These are phyloP conservation scores for Silurus glanis DNA, from an alignment of 2,113 vertebrate species.

Conservation along the genomic window DNA sequence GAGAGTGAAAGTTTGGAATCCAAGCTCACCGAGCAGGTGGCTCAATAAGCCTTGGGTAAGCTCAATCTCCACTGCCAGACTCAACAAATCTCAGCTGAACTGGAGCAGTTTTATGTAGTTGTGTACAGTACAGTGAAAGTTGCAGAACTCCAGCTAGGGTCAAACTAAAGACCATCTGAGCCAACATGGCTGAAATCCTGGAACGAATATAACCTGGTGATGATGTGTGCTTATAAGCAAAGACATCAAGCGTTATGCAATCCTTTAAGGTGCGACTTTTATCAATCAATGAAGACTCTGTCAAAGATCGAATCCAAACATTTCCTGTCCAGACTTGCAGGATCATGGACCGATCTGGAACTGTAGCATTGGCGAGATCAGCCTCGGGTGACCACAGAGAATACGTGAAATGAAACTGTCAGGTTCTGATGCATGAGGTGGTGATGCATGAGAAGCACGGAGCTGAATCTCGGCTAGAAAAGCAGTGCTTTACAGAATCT, in stretches of 20 bases:
- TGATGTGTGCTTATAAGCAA: background rate
- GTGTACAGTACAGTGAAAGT: background rate
- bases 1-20: background rate
- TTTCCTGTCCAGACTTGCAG: slow-evolving; percentile 20
- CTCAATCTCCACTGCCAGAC: background rate
- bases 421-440: slow-evolving; percentile 18
- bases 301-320: background rate
- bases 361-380: background rate
- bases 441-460: background rate
- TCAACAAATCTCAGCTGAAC: slow-evolving; percentile 11
- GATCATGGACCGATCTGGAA: background rate
- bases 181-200: background rate
- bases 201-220: slow-evolving; percentile 4
- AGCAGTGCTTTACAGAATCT: background rate
- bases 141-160: slow-evolving; percentile 9
- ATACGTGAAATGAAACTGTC: slow-evolving; percentile 13
- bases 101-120: slow-evolving; percentile 2
- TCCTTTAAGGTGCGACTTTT: background rate
- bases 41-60: slow-evolving; percentile 33
- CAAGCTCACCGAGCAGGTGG: slow-evolving; percentile 34
- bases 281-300: background rate
- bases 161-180: background rate
- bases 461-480: background rate
- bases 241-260: background rate
- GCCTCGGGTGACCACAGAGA: background rate